Conservation (phyloP, 2,888 invertebrate genomes). For the Cephus pygmeus region DNA sequence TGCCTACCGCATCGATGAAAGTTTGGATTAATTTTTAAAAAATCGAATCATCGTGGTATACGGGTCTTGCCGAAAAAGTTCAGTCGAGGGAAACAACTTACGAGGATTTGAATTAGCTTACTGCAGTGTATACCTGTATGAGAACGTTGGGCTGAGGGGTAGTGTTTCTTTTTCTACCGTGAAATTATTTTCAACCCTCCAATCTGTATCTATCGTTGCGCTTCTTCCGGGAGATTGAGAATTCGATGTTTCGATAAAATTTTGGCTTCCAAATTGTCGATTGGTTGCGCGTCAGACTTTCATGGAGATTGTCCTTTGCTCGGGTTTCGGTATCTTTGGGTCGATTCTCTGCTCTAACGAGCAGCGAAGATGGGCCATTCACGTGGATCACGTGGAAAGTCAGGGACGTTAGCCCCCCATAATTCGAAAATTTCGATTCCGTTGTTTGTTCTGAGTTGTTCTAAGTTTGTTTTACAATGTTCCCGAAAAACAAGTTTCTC, state of each 20-base stretch:
- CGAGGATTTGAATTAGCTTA: not conserved
- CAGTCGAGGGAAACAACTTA: not conserved
- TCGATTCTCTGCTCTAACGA: not conserved
- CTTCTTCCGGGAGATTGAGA: not conserved
- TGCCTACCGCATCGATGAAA: not conserved
- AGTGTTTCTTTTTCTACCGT: not conserved
- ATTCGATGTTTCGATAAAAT: not conserved
- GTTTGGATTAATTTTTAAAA: not conserved
- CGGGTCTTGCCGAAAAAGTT: not conserved
- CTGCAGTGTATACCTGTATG: not conserved
- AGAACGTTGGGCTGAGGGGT: not conserved
- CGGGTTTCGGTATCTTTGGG: not conserved
- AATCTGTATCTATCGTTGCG: not conserved
- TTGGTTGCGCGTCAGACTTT: not conserved
- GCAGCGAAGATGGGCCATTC: conserved; percentile 1
- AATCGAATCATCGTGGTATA: not conserved
- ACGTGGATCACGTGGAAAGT: not conserved
- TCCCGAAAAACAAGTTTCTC: too few species aligned
- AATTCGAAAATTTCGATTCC: too few species aligned
- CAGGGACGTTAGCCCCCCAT: too few species aligned
- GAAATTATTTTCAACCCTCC: not conserved
- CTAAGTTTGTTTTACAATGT: too few species aligned
- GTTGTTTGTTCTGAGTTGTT: too few species aligned
- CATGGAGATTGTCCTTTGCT: not conserved
- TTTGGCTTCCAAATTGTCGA: not conserved